These are phyloP conservation scores for Thalpophila matura DNA, from an alignment of 2,888 invertebrate species.

Conservation along the genomic window DNA sequence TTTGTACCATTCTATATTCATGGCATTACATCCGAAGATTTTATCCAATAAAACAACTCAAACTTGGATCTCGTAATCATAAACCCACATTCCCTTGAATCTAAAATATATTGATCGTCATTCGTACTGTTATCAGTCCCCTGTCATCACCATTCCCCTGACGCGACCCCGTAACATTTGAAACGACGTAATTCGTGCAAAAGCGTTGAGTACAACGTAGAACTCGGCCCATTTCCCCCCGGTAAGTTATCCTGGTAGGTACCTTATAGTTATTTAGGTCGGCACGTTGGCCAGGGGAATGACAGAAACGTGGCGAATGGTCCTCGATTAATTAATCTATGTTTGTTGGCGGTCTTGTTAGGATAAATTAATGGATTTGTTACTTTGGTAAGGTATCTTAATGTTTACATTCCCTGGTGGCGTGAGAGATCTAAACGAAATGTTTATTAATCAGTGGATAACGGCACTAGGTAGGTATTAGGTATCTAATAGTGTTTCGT, in stretches of 20 bases:
- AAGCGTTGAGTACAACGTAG: conserved; percentile 18
- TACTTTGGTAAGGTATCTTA: conserved; percentile 20
- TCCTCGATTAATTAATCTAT: conserved; percentile 53
- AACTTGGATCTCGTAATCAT: conserved; percentile 24
- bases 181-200: conserved; percentile 20
- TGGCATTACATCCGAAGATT: not conserved
- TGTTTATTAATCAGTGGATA: conserved; percentile 1
- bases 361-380: conserved; percentile 36
- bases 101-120: conserved; percentile 17
- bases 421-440: not conserved
- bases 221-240: conserved; percentile 24
- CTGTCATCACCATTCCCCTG: conserved; percentile 4
- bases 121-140: conserved; percentile 18
- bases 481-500: no score
- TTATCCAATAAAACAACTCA: not conserved
- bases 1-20: no score
- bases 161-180: conserved; percentile 3
- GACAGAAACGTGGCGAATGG: conserved; percentile 20
- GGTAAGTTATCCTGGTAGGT: conserved; percentile 23
- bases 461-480: no score
- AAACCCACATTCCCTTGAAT: conserved; percentile 26
- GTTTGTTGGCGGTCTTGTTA: conserved; percentile 26
- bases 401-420: not conserved
- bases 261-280: conserved; percentile 39
- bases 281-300: conserved; percentile 36